These are phyloP conservation scores for Galeopterus variegatus DNA, from an alignment of 2,113 vertebrate species.

Conservation along the genomic window DNA sequence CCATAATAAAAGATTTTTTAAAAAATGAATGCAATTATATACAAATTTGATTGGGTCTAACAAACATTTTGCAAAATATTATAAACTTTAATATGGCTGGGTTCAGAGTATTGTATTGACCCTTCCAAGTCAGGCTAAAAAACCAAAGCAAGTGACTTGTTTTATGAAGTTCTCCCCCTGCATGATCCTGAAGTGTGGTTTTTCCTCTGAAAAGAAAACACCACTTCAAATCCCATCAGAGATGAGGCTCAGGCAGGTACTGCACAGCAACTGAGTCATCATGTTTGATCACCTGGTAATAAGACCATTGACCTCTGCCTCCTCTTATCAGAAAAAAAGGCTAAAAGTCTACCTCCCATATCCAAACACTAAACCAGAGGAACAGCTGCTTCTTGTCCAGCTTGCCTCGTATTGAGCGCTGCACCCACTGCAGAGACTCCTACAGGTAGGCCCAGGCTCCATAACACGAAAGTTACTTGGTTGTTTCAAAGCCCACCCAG, in stretches of 20 bases:
- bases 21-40: not conserved
- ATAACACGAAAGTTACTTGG: not conserved
- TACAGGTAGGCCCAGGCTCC: not conserved
- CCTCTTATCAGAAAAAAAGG: not conserved
- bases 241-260: not conserved
- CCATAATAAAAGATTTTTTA: not conserved
- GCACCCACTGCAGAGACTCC: not conserved
- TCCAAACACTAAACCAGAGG: not conserved
- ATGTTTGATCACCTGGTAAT: not conserved
- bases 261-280: not conserved
- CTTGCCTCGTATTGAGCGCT: not conserved
- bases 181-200: not conserved
- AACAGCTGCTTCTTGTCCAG: not conserved
- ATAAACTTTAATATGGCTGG: not conserved
- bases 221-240: not conserved
- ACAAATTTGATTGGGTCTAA: not conserved
- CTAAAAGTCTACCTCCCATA: not conserved
- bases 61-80: slow-evolving; percentile 1
- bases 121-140: slow-evolving; percentile 48
- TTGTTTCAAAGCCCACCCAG: slow-evolving; percentile 23
- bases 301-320: not conserved
- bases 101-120: slow-evolving; percentile 5
- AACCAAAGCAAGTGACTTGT: not conserved
- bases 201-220: not conserved
- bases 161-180: not conserved